phyloP scores from a whole-genome alignment of 2,888 invertebrate species.

The Apoda limacodes region DNA sequence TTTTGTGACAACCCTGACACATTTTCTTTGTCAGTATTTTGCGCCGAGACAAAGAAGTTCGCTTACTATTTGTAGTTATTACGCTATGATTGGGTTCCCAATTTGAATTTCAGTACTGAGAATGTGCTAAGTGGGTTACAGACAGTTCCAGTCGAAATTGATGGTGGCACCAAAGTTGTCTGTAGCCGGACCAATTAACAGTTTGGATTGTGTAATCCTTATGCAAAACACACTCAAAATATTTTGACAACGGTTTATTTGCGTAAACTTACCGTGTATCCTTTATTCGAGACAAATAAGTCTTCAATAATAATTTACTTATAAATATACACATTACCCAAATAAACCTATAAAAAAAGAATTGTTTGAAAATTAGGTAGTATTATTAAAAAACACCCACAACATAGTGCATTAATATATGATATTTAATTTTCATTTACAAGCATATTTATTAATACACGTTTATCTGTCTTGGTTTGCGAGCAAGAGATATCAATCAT shows the following conservation, averaged over 20 bases:
- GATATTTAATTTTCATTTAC: conserved; percentile 82
- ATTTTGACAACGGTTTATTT: conserved; percentile 64
- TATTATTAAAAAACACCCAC: conserved; percentile 64
- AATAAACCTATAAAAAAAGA: conserved; percentile 59
- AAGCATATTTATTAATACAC: conserved; percentile 77
- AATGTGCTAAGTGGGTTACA: no score
- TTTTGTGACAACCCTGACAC: no score
- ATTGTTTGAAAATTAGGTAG: conserved; percentile 48
- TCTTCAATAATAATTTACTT: conserved; percentile 65
- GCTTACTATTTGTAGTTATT: neutral
- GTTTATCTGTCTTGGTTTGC: conserved; percentile 45
- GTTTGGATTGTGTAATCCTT: no score
- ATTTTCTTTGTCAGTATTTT: no score
- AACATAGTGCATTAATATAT: conserved; percentile 80
- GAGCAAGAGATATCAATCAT: conserved; percentile 45
- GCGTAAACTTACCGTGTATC: conserved; percentile 61
- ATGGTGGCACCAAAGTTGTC: no score
- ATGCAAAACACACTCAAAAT: conserved; percentile 52
- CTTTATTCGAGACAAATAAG: conserved; percentile 62
- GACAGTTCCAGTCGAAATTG: no score
- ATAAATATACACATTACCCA: conserved; percentile 66
- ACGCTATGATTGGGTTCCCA: neutral
- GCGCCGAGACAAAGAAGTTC: no score
- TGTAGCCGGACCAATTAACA: no score
- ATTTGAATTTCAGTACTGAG: neutral